Evolutionary conservation across 1,140 invertebrate species (phyloP).

Genomic region (Drosophila suzukii): DNA sequence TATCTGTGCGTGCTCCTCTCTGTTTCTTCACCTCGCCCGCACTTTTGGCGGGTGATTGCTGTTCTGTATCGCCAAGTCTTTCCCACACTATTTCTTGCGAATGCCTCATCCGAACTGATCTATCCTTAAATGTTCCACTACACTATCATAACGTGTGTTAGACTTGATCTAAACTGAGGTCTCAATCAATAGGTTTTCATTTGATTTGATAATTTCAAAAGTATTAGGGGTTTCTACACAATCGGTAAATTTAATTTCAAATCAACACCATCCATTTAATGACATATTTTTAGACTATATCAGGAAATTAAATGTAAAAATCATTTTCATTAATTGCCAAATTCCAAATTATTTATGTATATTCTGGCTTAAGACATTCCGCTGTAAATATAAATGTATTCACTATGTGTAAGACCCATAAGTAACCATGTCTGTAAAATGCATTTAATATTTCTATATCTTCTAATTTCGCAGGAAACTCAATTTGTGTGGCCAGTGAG

Average conservation of each 20-base stretch:
- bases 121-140: conserved; percentile 1
- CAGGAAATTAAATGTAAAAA: background rate
- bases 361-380: conserved; percentile 16
- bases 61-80: conserved; percentile 4
- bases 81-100: conserved; percentile 17
- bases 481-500: conserved; percentile 82
- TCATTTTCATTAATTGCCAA: background rate
- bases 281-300: background rate
- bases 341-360: conserved; percentile 1
- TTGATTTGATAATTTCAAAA: background rate
- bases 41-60: conserved; percentile 6
- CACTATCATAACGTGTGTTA: conserved; percentile 5
- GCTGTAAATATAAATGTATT: conserved; percentile 52
- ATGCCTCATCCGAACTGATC: conserved; percentile 10
- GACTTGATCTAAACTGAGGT: background rate
- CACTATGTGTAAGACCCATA: conserved; percentile 26
- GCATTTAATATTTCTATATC: background rate
- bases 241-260: background rate
- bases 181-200: background rate
- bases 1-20: conserved; percentile 32
- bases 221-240: background rate
- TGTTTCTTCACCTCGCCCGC: conserved; percentile 11
- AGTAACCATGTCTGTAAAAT: background rate
- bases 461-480: conserved; percentile 68
- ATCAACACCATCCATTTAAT: background rate